Evolutionary conservation across 2,113 vertebrate genomes (phyloP), one percentile per base, ranked within the genome.

Genomic region (Campylomormyrus tamandua): DNA sequence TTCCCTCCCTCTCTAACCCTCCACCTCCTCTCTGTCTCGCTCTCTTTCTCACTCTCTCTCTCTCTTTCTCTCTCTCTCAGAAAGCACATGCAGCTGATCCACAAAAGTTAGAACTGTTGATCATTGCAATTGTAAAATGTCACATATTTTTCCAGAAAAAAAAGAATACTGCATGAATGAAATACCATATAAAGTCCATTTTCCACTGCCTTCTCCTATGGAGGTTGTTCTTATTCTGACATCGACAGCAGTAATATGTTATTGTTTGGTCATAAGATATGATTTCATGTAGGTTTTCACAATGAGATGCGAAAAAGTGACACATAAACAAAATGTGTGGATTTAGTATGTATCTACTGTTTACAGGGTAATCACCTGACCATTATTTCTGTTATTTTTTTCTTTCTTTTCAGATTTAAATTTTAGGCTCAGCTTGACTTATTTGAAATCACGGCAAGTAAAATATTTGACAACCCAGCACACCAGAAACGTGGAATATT

Each of bases 1-100:
- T 92, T 89, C 91, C 45, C 74, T 58, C 90, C 46, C 90, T 83
- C 86, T 83, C 90, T 87, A 46, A 3, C 66, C 50, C 46, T 80
- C 62, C n/a, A 46, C 77, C 46, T 27, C n/a, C 58, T 27, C 24
- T 8, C 19, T 9, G 21, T 66, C 88, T 48, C 7, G 17, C 27
- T 15, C n/a, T 53, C 48, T 80, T 17, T 21, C 62, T 66, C 42
- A 3, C 42, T 9, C 87, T 46, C 52, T 53, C 52, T 53, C 52
- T 53, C 85, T 50, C 50, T 50, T 6, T 27, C 35, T 87, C 86
- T 35, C 52, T 39, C 86, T 56, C 86, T 49, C 87, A 46, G 45
- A 83, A 45, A 84, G 83, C 83, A 84, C 42, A 5, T 13, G 9
- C 19, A 84, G 7, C 45, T 46, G 9, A 84, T 7, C 39, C 45